These are phyloP conservation scores for Myiothlypis coronata DNA, from an alignment of 2,797 vertebrate genomes.

Conservation along the genomic window DNA sequence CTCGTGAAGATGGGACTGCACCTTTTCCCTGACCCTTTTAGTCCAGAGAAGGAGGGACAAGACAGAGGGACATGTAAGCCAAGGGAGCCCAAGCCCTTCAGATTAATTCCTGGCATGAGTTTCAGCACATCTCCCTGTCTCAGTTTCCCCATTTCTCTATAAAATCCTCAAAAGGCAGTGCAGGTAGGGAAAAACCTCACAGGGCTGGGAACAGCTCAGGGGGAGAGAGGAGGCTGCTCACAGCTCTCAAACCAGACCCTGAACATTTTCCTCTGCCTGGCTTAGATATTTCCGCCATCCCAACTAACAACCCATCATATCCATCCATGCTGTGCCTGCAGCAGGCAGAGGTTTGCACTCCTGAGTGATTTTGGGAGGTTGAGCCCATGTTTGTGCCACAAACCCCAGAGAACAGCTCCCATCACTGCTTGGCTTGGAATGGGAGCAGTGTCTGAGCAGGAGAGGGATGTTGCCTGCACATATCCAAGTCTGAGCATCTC, in stretches of 20 bases:
- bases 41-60: neutral
- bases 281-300: neutral
- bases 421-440: neutral
- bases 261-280: neutral
- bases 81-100: neutral
- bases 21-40: neutral
- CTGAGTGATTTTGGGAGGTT: neutral
- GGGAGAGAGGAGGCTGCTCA: neutral
- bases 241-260: fast-evolving
- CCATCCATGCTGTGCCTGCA: fast-evolving
- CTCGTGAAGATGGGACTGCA: neutral
- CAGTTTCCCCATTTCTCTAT: neutral
- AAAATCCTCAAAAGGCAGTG: neutral
- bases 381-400: neutral
- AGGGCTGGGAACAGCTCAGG: neutral
- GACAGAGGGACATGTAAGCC: neutral
- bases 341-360: fast-evolving
- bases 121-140: neutral
- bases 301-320: fast-evolving
- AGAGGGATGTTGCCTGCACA: neutral
- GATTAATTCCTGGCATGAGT: neutral
- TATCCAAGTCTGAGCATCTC: neutral
- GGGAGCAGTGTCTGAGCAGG: neutral
- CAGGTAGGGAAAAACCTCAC: neutral
- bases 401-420: neutral